Conservation (phyloP, 2,888 invertebrate genomes). For the Diabrotica balteata region DNA sequence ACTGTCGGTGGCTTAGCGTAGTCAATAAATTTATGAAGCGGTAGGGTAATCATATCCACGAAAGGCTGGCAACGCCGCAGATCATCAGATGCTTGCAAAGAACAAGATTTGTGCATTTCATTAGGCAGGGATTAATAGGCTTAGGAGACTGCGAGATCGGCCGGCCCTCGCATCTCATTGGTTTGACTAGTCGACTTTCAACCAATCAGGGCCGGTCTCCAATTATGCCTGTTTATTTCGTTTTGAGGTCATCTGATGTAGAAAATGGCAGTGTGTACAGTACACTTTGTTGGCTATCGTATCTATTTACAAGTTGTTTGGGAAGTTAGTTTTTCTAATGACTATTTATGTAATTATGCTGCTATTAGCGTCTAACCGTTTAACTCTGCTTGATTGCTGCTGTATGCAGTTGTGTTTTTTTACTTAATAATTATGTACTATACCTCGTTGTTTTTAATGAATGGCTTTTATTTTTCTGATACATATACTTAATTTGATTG, state of each 20-base stretch:
- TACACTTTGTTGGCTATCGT: conserved; percentile 28
- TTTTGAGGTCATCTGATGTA: conserved; percentile 58
- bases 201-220: conserved; percentile 56
- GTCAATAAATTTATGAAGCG: background rate
- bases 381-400: conserved; percentile 22
- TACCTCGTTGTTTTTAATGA: too few species aligned
- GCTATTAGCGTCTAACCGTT: conserved; percentile 16
- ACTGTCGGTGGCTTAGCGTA: background rate
- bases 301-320: conserved; percentile 21
- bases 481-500: too few species aligned
- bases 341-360: conserved; percentile 24
- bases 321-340: conserved; percentile 29
- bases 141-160: conserved; percentile 54
- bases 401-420: too few species aligned
- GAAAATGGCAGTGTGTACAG: conserved; percentile 55
- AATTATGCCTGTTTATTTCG: conserved; percentile 59
- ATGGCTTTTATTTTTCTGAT: too few species aligned
- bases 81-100: conserved; percentile 31
- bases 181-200: conserved; percentile 46
- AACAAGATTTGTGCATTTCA: conserved; percentile 56
- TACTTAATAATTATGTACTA: too few species aligned
- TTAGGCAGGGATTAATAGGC: conserved; percentile 58
- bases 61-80: conserved; percentile 29
- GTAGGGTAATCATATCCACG: conserved; percentile 14
- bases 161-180: conserved; percentile 48